Evolutionary conservation across 2,797 vertebrate genomes (phyloP), one percentile per base, ranked within the genome.

Genomic region (Gadopsis marmoratus): DNA sequence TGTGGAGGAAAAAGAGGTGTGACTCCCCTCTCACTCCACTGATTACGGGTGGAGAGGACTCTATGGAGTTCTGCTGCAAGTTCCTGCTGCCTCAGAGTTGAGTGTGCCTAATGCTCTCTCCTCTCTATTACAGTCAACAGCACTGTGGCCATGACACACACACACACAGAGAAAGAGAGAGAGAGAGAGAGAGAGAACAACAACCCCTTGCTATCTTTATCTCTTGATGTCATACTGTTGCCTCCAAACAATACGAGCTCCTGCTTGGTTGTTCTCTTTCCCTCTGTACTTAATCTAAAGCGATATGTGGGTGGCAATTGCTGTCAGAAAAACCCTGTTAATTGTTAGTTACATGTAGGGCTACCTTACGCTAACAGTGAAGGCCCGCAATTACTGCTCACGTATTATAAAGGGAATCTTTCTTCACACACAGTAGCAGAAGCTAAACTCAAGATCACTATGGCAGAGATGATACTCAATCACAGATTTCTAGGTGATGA

Each of bases 21-120:
- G 94, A 92, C 92, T 93, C 85, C 87, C 89, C 74, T 88, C 85
- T 86, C 89, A 54, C 90, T 90, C 74, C 0, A 29, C 85, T 93
- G 90, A 94, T 94, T 94, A 93, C 83, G 88, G 90, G 77, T 76
- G 77, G 87, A 93, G 89, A 90, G 87, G 93, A 81, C 93, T 93
- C 90, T 69, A 81, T 71, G 90, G 93, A 93, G 88, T 89, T 91
- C 66, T 88, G 81, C 88, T 59, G 83, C 90, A 91, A 91, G 91
- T 91, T 93, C 90, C 90, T 90, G 91, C 90, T 90, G 87, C 90
- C 88, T 92, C 87, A 73, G 74, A 72, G 86, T 88, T 82, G 92
- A 89, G 91, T 94, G 93, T 94, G 93, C 90, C 88, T 86, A 82
- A 92, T 89, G 86, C 79, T 78, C 86, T 76, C 65, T 91, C 81